Base-by-base conservation (phyloP, 2,888 invertebrate genomes). In the Dolomedes plantarius region DNA sequence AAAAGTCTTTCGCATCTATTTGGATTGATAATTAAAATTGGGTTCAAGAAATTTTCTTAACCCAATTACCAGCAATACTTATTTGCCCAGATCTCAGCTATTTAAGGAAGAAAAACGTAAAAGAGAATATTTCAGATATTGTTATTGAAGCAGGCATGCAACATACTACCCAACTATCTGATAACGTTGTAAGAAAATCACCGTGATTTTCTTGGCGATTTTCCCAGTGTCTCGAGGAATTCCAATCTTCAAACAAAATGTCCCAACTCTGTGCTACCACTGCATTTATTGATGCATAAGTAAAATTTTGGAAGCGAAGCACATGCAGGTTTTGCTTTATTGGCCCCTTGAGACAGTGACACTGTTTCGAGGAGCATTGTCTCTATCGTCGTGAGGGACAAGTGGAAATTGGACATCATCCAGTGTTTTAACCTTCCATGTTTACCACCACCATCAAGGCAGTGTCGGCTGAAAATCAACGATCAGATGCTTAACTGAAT, bases 261-360 rank as follows among this genome's bases (percentile, higher is more conserved):
- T n/a, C 69, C 78, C 78, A 78, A 68, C 77, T 77, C 56, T 68
- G 77, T 78, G 78, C 36, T 32, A 41, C 71, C 64, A 23, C 36
- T 36, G 64, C 32, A 72, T 72, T 64, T 9, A 65, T 65, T 23
- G 56, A 62, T 69, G 36, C 69, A 72, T 79, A 79, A 79, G 72
- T 79, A 72, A 79, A 23, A 46, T 72, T 31, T 32, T 29, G 31
- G 46, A 65, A 72, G 65, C 65, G 62, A n/a, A n/a, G n/a, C n/a
- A 36, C 36, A 79, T 46, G 65, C 72, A 64, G 65, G 32, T 28
- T 65, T 65, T 28, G 39, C 64, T 41, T 27, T 50, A 79, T 79
- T 50, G 64, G 62, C 36, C 41, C 72, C 72, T 79, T 39, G 39
- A 78, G 69, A 71, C 46, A 62, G 50, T 79, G 79, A 79, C 56